Conservation (phyloP, 2,113 vertebrate genomes). For the Callospermophilus lateralis region DNA sequence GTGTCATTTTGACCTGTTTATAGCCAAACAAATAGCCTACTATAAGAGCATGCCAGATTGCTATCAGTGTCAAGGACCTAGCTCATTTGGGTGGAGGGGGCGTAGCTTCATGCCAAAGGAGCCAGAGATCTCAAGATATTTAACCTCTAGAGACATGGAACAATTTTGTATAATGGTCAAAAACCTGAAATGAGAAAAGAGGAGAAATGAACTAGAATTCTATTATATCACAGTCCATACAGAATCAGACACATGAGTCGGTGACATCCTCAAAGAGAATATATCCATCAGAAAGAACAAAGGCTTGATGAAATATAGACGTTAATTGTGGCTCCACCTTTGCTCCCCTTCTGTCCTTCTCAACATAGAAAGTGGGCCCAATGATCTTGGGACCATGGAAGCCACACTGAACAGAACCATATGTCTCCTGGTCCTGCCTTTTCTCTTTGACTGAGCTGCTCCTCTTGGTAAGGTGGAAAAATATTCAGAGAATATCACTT, state of each 20-base stretch:
- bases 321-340: neutral
- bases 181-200: neutral
- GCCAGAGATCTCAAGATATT: neutral
- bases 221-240: neutral
- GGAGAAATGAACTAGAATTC: neutral
- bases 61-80: neutral
- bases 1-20: neutral
- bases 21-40: neutral
- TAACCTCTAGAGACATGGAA: neutral
- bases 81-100: neutral
- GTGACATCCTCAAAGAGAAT: neutral
- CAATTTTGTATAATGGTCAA: neutral
- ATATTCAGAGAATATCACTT: neutral
- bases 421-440: neutral
- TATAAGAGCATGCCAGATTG: neutral
- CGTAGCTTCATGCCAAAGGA: neutral
- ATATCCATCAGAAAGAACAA: neutral
- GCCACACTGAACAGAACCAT: neutral
- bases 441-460: neutral
- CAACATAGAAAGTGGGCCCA: neutral
- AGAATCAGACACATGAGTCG: neutral
- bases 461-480: neutral
- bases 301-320: neutral
- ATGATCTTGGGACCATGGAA: neutral
- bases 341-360: neutral